A percentile compares a stretch with the other conserved stretches of the same genome.
Conservation (phyloP, 2,113 vertebrate genomes). For the Fulica atra region DNA sequence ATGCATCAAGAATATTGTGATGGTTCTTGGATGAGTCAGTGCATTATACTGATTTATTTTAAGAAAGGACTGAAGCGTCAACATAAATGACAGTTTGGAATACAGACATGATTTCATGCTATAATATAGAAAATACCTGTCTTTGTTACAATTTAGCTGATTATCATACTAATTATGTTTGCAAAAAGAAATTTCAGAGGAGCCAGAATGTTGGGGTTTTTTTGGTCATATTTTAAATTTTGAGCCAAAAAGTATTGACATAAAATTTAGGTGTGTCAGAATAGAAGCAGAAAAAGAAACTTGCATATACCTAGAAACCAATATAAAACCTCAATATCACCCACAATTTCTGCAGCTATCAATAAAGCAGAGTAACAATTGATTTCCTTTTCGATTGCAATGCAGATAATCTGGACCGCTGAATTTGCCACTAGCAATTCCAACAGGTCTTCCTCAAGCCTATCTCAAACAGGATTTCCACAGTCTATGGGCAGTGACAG, state of each 20-base stretch:
- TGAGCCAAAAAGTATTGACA: background rate
- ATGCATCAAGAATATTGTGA: constrained; percentile 10
- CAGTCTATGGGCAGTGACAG: background rate
- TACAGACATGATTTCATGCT: background rate
- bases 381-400: background rate
- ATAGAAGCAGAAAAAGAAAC: background rate
- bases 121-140: background rate
- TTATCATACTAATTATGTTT: background rate
- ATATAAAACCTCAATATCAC: background rate
- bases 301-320: background rate
- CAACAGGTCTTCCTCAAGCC: background rate
- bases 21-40: background rate
- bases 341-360: background rate
- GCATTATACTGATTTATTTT: background rate
- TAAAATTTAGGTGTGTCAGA: background rate
- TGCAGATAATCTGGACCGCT: background rate
- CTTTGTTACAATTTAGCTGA: background rate
- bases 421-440: background rate
- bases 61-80: background rate
- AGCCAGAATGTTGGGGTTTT: background rate
- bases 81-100: background rate
- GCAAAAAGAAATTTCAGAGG: background rate
- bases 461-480: background rate
- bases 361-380: background rate
- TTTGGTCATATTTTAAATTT: background rate